phyloP scores from a whole-genome alignment of 2,797 vertebrate genomes.

The Tolypeutes matacus region DNA sequence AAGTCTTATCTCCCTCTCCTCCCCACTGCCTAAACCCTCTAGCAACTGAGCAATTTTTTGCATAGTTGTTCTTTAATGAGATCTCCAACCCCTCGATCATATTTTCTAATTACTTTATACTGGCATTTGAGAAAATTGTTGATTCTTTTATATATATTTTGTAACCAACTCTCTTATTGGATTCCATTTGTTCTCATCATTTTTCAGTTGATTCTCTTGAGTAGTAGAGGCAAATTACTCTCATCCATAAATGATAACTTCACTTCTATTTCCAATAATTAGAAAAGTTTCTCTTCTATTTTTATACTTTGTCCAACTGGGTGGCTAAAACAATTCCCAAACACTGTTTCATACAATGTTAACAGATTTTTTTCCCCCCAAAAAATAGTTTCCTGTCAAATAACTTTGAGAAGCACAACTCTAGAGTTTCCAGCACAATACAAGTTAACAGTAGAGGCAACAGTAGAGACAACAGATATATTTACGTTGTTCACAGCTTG shows the following conservation, averaged over 20 bases:
- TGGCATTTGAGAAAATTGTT: conserved; percentile 51
- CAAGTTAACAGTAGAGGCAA: neutral
- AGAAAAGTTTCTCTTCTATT: neutral
- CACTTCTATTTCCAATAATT: conserved; percentile 18
- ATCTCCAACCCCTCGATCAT: neutral
- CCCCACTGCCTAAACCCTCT: neutral
- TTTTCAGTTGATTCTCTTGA: neutral
- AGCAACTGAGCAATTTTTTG: neutral
- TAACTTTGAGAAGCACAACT: neutral
- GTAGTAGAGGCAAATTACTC: neutral
- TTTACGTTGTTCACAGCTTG: neutral
- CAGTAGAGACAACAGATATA: neutral
- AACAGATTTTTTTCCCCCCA: neutral
- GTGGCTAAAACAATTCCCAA: conserved; percentile 43
- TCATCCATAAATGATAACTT: conserved; percentile 21
- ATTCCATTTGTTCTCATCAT: neutral
- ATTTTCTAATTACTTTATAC: conserved; percentile 62
- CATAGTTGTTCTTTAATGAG: neutral
- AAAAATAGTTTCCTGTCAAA: neutral
- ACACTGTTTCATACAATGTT: neutral
- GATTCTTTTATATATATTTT: neutral
- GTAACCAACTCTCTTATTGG: neutral
- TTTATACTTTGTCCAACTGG: conserved; percentile 9
- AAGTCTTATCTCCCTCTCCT: neutral
- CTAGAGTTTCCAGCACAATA: conserved; percentile 7